phyloP scores from a whole-genome alignment of 2,797 vertebrate species.

The Siniperca undulata region DNA sequence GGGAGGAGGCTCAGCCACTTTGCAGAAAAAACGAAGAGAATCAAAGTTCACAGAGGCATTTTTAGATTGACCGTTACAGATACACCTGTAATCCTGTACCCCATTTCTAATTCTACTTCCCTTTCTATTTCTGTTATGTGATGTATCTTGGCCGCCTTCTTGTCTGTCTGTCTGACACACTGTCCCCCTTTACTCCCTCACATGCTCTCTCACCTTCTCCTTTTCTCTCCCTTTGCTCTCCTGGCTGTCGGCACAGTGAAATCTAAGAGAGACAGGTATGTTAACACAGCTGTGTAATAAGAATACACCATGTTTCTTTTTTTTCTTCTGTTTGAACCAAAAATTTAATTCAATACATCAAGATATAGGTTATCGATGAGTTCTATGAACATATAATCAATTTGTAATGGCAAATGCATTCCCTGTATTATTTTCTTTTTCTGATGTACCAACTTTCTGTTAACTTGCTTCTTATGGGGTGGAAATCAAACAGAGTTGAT shows the following conservation, averaged over 20 bases:
- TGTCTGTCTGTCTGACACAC: conserved; percentile 10
- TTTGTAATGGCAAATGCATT: not conserved
- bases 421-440: not conserved
- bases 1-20: conserved; percentile 64
- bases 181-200: not conserved
- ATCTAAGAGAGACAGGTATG: not conserved
- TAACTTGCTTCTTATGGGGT: not conserved
- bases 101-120: conserved; percentile 23
- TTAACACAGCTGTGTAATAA: not conserved
- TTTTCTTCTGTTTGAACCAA: not conserved
- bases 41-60: conserved; percentile 41
- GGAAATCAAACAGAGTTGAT: not conserved
- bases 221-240: not conserved
- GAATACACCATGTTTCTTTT: not conserved
- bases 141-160: conserved; percentile 8
- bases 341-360: not conserved
- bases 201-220: conserved; percentile 3
- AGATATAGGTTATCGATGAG: not conserved
- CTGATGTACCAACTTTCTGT: not conserved
- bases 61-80: conserved; percentile 63
- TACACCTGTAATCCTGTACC: conserved; percentile 63
- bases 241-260: not conserved
- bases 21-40: conserved; percentile 47
- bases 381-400: not conserved
- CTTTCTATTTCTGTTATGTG: conserved; percentile 59